phyloP scores from a whole-genome alignment of 2,113 vertebrate species.

The Balaeniceps rex region DNA sequence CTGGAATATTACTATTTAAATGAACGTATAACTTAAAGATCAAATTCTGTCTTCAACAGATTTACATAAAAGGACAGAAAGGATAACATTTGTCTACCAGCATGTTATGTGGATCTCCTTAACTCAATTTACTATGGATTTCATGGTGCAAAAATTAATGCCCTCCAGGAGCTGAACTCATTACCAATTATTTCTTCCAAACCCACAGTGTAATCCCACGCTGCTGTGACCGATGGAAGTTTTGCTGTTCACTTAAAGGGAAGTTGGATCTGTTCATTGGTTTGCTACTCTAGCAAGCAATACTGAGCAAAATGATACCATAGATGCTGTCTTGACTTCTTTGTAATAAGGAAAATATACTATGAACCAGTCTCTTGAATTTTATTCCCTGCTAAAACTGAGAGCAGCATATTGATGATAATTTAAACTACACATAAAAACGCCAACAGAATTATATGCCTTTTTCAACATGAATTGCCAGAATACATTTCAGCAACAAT shows the following conservation, averaged over 20 bases:
- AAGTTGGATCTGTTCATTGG: neutral
- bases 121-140: constrained; percentile 17
- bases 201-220: neutral
- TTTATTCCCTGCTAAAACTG: neutral
- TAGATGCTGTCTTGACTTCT: neutral
- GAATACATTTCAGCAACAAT: neutral
- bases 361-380: neutral
- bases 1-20: constrained; percentile 23
- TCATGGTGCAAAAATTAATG: constrained; percentile 19
- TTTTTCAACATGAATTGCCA: neutral
- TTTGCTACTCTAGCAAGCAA: neutral
- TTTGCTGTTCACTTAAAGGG: neutral
- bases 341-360: neutral
- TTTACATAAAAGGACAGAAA: constrained; percentile 41
- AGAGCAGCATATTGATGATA: neutral
- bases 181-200: constrained; percentile 13
- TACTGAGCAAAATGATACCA: neutral
- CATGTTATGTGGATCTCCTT: constrained; percentile 3
- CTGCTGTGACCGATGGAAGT: neutral
- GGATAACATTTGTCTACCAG: constrained; percentile 39
- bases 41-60: constrained; percentile 32
- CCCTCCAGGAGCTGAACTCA: neutral
- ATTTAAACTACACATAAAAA: neutral
- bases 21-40: constrained; percentile 23
- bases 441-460: neutral